Conservation (phyloP, 2,888 invertebrate genomes). For the Tricholauxania praeusta region DNA sequence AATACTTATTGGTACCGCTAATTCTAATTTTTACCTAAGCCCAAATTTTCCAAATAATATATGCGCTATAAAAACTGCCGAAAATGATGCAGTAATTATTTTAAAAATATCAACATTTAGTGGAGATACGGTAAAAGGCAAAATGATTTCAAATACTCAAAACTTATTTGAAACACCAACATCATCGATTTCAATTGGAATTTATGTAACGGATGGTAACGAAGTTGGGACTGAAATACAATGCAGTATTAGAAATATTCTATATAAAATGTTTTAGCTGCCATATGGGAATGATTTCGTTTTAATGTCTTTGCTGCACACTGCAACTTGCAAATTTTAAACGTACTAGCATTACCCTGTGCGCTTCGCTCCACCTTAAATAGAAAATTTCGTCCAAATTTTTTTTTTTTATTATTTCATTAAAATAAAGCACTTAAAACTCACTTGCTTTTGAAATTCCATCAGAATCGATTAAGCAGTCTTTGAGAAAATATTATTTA, state of each 20-base stretch:
- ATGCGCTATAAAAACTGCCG: slow-evolving; percentile 24
- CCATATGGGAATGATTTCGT: slow-evolving; percentile 25
- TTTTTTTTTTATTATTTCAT: no score
- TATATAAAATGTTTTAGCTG: slow-evolving; percentile 31
- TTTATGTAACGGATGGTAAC: slow-evolving; percentile 30
- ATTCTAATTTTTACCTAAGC: slow-evolving; percentile 22
- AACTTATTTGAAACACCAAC: slow-evolving; percentile 29
- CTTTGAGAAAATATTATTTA: no score
- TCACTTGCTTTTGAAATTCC: no score
- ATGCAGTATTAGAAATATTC: no score
- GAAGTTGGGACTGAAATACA: slow-evolving; percentile 25
- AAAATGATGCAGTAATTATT: slow-evolving; percentile 27
- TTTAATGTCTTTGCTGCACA: slow-evolving; percentile 31
- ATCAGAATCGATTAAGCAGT: no score
- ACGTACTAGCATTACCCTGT: no score
- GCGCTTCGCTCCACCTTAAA: no score
- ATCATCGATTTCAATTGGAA: slow-evolving; percentile 28
- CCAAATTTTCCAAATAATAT: slow-evolving; percentile 32
- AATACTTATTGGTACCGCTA: slow-evolving; percentile 15
- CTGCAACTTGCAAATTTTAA: slow-evolving; percentile 29
- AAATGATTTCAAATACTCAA: slow-evolving; percentile 22
- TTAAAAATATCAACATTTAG: slow-evolving; percentile 28
- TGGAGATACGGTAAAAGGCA: slow-evolving; percentile 31
- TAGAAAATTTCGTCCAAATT: no score
- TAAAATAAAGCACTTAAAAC: no score